Conservation (phyloP, 2,113 vertebrate species). For the Mesitornis unicolor region DNA sequence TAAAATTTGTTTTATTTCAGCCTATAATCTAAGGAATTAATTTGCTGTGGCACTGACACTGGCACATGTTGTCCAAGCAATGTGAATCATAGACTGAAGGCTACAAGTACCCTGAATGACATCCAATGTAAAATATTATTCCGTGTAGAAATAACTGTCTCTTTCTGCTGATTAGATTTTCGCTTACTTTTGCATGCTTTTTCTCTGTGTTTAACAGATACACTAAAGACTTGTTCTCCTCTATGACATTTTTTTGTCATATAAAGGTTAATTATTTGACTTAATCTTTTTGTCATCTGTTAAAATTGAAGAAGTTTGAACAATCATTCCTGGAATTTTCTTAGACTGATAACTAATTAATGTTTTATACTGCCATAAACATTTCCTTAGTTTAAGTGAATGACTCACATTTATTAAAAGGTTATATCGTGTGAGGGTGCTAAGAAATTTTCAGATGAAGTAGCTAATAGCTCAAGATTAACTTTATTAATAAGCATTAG, state of each 20-base stretch:
- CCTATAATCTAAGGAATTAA: not conserved
- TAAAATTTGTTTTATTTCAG: conserved; percentile 31
- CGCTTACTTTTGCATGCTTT: not conserved
- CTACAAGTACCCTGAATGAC: not conserved
- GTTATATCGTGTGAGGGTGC: conserved; percentile 23
- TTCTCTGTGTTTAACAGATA: conserved; percentile 15
- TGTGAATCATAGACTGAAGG: not conserved
- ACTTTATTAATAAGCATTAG: conserved; percentile 26
- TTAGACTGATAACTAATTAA: conserved; percentile 64
- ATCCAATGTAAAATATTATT: not conserved
- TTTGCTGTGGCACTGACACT: not conserved
- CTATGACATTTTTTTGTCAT: not conserved
- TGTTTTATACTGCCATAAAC: conserved; percentile 57
- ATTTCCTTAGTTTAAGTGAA: conserved; percentile 56
- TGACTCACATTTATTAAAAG: conserved; percentile 46
- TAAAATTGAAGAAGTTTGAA: conserved; percentile 51
- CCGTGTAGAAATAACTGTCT: conserved; percentile 41
- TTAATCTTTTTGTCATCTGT: conserved; percentile 38
- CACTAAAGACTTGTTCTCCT: not conserved
- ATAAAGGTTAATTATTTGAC: conserved; percentile 42
- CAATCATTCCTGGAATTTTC: conserved; percentile 39
- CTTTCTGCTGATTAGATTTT: conserved; percentile 28
- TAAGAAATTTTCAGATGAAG: conserved; percentile 60
- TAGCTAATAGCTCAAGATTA: conserved; percentile 47
- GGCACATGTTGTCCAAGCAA: not conserved